Evolutionary conservation across 2,888 invertebrate species (phyloP).

Genomic region (Epinotia nisella): DNA sequence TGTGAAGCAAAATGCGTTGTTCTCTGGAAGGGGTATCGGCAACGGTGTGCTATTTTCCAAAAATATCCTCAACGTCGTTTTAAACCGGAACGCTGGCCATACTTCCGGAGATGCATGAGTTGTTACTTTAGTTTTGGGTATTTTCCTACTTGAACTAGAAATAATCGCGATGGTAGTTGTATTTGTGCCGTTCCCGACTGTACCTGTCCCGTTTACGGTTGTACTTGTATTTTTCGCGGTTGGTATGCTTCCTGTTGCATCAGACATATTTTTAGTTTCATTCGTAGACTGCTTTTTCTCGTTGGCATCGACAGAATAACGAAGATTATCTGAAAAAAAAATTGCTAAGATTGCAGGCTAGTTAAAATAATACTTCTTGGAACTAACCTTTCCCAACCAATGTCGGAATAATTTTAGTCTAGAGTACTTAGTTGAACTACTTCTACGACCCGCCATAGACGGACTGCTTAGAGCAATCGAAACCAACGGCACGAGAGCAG

Average conservation of each 20-base stretch:
- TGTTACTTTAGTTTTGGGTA: background rate
- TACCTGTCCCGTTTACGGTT: background rate
- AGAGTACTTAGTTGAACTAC: no score
- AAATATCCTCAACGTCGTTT: slow-evolving; percentile 56
- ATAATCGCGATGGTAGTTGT: background rate
- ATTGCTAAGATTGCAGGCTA: no score
- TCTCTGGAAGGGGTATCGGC: slow-evolving; percentile 63
- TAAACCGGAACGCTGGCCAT: slow-evolving; percentile 30
- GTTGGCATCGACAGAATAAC: no score
- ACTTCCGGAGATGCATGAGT: background rate
- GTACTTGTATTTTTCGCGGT: background rate
- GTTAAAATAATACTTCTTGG: no score
- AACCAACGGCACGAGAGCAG: no score
- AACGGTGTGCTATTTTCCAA: slow-evolving; percentile 60
- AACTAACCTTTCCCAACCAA: no score
- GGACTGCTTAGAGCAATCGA: no score
- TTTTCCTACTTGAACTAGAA: background rate
- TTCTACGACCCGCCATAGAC: no score
- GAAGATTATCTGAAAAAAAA: no score
- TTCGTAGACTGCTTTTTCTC: no score
- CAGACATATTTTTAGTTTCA: no score
- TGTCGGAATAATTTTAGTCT: no score
- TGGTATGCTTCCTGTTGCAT: background rate
- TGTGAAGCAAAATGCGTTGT: slow-evolving; percentile 64
- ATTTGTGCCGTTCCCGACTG: background rate